Evolutionary conservation across 2,797 vertebrate species (phyloP).

Genomic region (Liasis olivaceus): DNA sequence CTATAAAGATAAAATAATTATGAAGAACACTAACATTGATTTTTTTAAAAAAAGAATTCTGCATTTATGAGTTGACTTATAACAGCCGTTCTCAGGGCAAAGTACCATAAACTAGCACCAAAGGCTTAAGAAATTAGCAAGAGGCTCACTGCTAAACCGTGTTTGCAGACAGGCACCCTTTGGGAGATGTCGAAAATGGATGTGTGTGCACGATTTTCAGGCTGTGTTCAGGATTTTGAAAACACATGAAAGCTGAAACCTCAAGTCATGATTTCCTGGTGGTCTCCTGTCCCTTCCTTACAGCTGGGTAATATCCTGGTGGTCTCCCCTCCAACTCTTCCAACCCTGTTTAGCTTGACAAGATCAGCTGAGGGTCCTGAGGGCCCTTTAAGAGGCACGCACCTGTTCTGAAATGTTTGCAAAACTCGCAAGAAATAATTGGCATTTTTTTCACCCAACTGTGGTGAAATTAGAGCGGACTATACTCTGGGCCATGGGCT

Average conservation of each 20-base stretch:
- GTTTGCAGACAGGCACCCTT: background rate
- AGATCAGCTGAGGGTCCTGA: too few relatives aligned
- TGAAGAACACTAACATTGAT: too few relatives aligned
- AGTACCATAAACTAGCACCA: fast-evolving
- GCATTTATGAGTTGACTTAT: too few relatives aligned
- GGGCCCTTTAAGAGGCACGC: too few relatives aligned
- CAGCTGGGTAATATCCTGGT: background rate
- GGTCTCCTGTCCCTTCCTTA: background rate
- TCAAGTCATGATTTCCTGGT: background rate
- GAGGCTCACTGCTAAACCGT: background rate
- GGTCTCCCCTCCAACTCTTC: too few relatives aligned
- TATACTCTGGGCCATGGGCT: too few relatives aligned
- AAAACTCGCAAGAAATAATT: too few relatives aligned
- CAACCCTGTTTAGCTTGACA: too few relatives aligned
- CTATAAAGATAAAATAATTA: background rate
- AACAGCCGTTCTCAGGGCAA: background rate
- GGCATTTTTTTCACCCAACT: too few relatives aligned
- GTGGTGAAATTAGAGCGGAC: too few relatives aligned
- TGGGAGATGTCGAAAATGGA: background rate
- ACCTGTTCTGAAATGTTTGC: too few relatives aligned
- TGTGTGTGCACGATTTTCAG: background rate
- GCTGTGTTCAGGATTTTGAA: background rate
- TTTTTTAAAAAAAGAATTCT: too few relatives aligned
- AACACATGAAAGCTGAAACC: background rate
- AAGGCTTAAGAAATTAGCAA: background rate